Evolutionary conservation across 37 sponge, comb jelly and placozoan species (phyloP), one percentile per base, ranked within the genome.

Genomic region (Haliclona indistincta): DNA sequence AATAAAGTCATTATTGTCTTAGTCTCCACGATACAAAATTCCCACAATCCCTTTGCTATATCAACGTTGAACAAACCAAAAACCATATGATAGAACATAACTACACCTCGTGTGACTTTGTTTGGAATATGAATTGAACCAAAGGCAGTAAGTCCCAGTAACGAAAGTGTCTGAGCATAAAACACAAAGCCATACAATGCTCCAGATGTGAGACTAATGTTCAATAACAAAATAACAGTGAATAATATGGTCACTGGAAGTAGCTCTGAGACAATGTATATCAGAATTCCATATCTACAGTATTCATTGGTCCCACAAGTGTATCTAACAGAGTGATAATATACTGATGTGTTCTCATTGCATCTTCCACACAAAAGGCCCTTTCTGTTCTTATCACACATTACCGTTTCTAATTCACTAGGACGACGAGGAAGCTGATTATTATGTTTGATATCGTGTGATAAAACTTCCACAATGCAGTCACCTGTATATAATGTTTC

Each of bases 131-230:
- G n/a, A n/a, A n/a, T n/a, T n/a, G n/a, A n/a, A n/a, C n/a, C n/a
- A n/a, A n/a, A n/a, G n/a, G n/a, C n/a, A n/a, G n/a, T n/a, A n/a
- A n/a, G n/a, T n/a, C n/a, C n/a, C n/a, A n/a, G n/a, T n/a, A n/a
- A n/a, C n/a, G n/a, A n/a, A n/a, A n/a, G n/a, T n/a, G n/a, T n/a
- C n/a, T 83, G 83, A 10, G 63, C 68, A 20, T 56, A 83, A 34
- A 83, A 83, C 5, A 83, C 55, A 38, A 83, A 83, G 15, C 73
- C 58, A 56, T 74, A 74, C 1, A 67, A 30, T 2, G 23, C 22
- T 34, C 83, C 83, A 2, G 75, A 64, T 3, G 83, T 83, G 70
- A 83, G 75, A 11, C 40, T 23, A 33, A 83, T 83, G 62, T 83
- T 68, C 47, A 83, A 83, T 38, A 75, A 37, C 15, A 83, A 41